Percentiles rank a stretch among this genome's conserved stretches.
Conservation (phyloP, 92 coral and sea anemone genomes). For the Isaurus tuberculatus region DNA sequence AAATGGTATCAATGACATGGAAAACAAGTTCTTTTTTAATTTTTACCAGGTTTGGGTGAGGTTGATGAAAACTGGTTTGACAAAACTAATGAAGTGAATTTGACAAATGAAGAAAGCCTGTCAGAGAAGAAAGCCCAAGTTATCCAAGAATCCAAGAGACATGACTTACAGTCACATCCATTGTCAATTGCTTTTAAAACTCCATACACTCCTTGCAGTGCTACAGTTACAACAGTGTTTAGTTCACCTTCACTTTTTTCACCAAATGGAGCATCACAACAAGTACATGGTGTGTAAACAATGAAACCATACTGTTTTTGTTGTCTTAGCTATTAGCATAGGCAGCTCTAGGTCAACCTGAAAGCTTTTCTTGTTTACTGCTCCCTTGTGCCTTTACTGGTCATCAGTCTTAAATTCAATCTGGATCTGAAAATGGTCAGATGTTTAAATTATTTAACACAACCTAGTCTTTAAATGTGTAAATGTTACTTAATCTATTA, state of each 20-base stretch:
- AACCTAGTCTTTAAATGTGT: too few relatives aligned
- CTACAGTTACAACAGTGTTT: not conserved
- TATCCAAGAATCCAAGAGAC: not conserved
- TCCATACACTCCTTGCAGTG: constrained; percentile 45
- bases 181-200: constrained; percentile 45
- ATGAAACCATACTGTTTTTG: not conserved
- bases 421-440: too few relatives aligned
- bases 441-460: too few relatives aligned
- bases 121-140: not conserved
- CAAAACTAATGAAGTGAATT: not conserved
- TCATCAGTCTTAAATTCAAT: too few relatives aligned
- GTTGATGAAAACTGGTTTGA: constrained; percentile 70
- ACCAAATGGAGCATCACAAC: constrained; percentile 52
- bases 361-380: too few relatives aligned
- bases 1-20: too few relatives aligned
- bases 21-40: too few relatives aligned
- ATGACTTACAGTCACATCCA: not conserved
- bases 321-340: not conserved
- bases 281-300: constrained; percentile 34
- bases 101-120: not conserved
- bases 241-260: constrained; percentile 65
- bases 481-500: too few relatives aligned
- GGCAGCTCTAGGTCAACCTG: too few relatives aligned
- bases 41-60: constrained; percentile 77
- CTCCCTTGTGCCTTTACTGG: too few relatives aligned